Base-by-base conservation (phyloP, 2,113 vertebrate genomes). In the Crocuta crocuta region DNA sequence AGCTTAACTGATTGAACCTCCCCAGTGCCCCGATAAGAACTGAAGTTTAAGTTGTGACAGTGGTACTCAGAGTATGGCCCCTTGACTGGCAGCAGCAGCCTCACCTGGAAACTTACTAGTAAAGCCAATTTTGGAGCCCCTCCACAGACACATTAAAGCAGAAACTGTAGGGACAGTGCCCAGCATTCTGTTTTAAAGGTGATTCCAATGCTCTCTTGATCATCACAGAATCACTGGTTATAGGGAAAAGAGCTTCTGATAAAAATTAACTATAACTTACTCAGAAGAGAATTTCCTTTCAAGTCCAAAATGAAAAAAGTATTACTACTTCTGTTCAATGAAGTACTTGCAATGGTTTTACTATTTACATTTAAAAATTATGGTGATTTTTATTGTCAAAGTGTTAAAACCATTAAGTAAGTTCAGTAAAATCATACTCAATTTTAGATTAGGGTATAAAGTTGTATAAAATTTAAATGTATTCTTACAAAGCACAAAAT, bases 271-370 rank as follows among this genome's bases (percentile, higher is more conserved):
- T 24, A 39, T 84, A 74, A 90, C 10, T 31, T 73, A 84, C 70
- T 86, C 24, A 39, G 66, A 39, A 70, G 5, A 78, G 13, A 87
- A 74, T 84, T 84, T 17, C 43, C 11, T 71, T 45, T 80, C 17
- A 70, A 39, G 10, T 63, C 39, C 28, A 92, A 95, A 91, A 84
- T 84, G 21, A 95, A 84, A 73, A 95, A 73, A 95, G 12, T 61
- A 73, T 79, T 43, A 71, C 61, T 10, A 79, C 33, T 61, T 79
- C 58, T 61, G 35, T 65, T 53, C 39, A 94, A 16, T 15, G 48
- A 11, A 48, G 33, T 61, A 73, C 13, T 90, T 94, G 21, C 7
- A 55, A 87, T 1, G 10, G 78, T 78, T 83, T 90, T 83, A 68
- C 28, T 71, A 35, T 50, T 16, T 58, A 31, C 7, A 23, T 19